These are phyloP conservation scores for Acanthosepion esculentum DNA, from an alignment of 2,888 invertebrate species.

Conservation along the genomic window DNA sequence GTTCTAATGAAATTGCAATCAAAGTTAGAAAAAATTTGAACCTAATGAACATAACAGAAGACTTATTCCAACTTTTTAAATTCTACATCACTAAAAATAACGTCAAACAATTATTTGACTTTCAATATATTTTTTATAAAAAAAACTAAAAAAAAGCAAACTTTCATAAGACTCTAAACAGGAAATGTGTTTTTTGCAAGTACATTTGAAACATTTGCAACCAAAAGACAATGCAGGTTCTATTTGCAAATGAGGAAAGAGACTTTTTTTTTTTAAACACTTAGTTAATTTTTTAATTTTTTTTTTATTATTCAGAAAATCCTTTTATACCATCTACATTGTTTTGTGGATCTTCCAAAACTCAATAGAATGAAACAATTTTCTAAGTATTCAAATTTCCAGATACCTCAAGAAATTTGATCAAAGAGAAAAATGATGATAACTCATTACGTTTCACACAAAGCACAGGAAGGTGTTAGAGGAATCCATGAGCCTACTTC, in stretches of 20 bases:
- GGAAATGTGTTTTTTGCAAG: not conserved
- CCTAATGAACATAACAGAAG: not conserved
- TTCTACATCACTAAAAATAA: not conserved
- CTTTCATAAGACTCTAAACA: not conserved
- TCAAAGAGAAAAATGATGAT: conserved; percentile 2
- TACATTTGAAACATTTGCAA: not conserved
- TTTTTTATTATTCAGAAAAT: not conserved
- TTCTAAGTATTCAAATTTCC: not conserved
- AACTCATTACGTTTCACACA: conserved; percentile 12
- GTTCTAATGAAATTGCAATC: too few species aligned
- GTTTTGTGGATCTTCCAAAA: not conserved
- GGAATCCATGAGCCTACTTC: conserved; percentile 33
- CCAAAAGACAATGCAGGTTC: not conserved
- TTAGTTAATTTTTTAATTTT: not conserved
- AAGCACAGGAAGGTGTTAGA: conserved; percentile 33
- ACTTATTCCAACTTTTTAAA: not conserved
- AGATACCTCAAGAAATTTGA: not conserved
- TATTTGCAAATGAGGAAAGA: not conserved
- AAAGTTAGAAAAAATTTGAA: not conserved
- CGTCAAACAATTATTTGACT: not conserved
- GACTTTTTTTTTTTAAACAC: not conserved
- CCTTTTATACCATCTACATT: not conserved
- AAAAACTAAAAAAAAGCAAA: too few species aligned
- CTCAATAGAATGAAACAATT: not conserved
- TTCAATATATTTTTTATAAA: not conserved